Evolutionary conservation across 2,797 vertebrate genomes (phyloP).

Genomic region (Xenopus petersii): DNA sequence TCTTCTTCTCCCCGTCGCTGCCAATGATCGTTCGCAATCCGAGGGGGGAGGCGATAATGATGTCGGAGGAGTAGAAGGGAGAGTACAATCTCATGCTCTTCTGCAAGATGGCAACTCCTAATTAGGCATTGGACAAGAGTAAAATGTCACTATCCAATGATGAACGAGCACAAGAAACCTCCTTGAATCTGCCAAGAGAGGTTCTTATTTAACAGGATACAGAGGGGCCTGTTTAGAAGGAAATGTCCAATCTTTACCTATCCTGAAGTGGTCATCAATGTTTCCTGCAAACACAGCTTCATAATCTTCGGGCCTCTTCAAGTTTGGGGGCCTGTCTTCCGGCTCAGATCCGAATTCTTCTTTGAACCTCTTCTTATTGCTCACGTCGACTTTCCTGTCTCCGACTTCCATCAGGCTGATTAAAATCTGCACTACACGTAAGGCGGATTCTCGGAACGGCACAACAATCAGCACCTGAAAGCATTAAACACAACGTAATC

Average conservation of each 20-base stretch:
- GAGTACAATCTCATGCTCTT: constrained; percentile 87
- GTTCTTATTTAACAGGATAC: too few species aligned
- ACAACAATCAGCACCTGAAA: constrained; percentile 86
- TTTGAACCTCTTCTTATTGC: constrained; percentile 92
- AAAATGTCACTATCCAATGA: too few species aligned
- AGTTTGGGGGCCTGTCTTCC: constrained; percentile 74
- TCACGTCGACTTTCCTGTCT: constrained; percentile 83
- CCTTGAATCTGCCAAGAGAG: too few species aligned
- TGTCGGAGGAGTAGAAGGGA: constrained; percentile 94
- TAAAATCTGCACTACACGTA: constrained; percentile 82
- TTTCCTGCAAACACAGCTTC: constrained; percentile 88
- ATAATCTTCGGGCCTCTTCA: constrained; percentile 89
- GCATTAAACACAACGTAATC: too few species aligned
- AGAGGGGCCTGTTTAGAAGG: too few species aligned
- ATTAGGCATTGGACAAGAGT: neutral
- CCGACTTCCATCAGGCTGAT: constrained; percentile 82
- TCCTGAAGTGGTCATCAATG: constrained; percentile 94
- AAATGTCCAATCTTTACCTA: constrained; percentile 68
- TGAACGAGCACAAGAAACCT: too few species aligned
- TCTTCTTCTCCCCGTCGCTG: constrained; percentile 82
- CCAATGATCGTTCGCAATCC: constrained; percentile 90
- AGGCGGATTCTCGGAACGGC: constrained; percentile 83
- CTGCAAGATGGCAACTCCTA: constrained; percentile 85
- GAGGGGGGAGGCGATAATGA: constrained; percentile 91
- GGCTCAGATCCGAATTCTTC: constrained; percentile 83